These are phyloP conservation scores for Acanthurus tractus DNA, from an alignment of 2,797 vertebrate species.

Conservation along the genomic window DNA sequence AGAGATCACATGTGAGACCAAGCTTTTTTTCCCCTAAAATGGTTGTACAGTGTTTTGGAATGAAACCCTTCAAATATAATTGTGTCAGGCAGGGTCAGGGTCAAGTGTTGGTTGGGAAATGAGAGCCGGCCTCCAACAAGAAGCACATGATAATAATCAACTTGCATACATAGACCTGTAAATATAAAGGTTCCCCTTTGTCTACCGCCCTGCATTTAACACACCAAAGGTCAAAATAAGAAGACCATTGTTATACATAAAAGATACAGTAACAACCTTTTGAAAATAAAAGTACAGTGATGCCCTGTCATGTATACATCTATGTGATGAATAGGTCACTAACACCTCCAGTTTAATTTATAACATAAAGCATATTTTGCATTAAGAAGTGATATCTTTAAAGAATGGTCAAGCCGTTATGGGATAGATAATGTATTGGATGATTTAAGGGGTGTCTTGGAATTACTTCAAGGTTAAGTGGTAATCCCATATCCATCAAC, in stretches of 20 bases:
- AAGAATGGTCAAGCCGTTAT: conserved; percentile 82
- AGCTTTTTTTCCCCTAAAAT: conserved; percentile 10
- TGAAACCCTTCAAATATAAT: conserved; percentile 69
- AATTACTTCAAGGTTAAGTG: conserved; percentile 88
- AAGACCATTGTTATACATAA: conserved; percentile 27
- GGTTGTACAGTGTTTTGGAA: conserved; percentile 51
- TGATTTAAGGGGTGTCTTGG: conserved; percentile 79
- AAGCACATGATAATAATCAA: conserved; percentile 63
- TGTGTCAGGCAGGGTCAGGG: conserved; percentile 63
- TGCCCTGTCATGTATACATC: conserved; percentile 56
- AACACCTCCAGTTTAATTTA: conserved; percentile 75
- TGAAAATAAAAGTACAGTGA: conserved; percentile 62
- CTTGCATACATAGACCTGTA: conserved; percentile 40
- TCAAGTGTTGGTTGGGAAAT: conserved; percentile 67
- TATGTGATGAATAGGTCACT: conserved; percentile 72
- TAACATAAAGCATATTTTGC: conserved; percentile 82
- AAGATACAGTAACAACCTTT: conserved; percentile 53
- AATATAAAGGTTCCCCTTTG: conserved; percentile 12
- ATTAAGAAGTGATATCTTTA: conserved; percentile 80
- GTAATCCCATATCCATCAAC: conserved; percentile 85
- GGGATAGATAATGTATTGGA: conserved; percentile 76
- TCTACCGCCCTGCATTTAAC: not conserved
- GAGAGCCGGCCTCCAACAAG: conserved; percentile 52
- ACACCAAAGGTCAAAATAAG: conserved; percentile 37
- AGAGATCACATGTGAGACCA: conserved; percentile 24